A percentile compares a stretch with the other conserved stretches of the same genome.
phyloP scores from a whole-genome alignment of 2,888 invertebrate genomes.

The Ophion ventricosus region DNA sequence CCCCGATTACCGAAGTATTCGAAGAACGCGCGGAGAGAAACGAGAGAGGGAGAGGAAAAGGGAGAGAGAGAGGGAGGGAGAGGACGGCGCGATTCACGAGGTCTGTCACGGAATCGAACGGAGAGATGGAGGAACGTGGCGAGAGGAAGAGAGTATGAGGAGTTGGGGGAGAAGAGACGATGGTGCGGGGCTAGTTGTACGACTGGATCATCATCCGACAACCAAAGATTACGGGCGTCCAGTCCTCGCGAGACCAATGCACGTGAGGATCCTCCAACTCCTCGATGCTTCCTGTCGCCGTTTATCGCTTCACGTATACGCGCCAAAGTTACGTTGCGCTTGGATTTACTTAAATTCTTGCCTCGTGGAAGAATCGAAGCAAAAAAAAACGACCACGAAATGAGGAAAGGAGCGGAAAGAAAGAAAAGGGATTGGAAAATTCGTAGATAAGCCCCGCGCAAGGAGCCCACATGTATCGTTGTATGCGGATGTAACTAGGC shows the following conservation, averaged over 20 bases:
- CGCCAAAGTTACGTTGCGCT: conserved; percentile 2
- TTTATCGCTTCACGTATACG: conserved; percentile 22
- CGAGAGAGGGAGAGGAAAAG: no score
- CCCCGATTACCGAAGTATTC: conserved; percentile 75
- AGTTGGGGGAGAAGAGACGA: conserved; percentile 51
- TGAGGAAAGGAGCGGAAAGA: no score
- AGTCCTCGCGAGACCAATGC: conserved; percentile 15
- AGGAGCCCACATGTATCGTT: neutral
- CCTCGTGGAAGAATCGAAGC: no score
- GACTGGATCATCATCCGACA: conserved; percentile 48
- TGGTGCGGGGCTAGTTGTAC: conserved; percentile 39
- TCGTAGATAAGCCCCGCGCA: neutral
- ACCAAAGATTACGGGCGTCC: conserved; percentile 46
- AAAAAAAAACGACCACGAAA: neutral
- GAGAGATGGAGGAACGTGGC: neutral
- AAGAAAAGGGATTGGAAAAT: neutral
- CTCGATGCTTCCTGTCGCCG: conserved; percentile 44
- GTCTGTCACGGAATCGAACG: neutral
- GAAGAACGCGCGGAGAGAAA: conserved; percentile 42
- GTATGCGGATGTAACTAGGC: conserved; percentile 19
- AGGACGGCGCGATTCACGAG: conserved; percentile 32
- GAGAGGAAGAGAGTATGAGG: conserved; percentile 8
- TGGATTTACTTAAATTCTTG: no score
- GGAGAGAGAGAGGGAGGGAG: conserved; percentile 1
- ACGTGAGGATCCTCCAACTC: conserved; percentile 44